phyloP scores from a whole-genome alignment of 2,113 vertebrate species.

The Myrmecophaga tridactyla region DNA sequence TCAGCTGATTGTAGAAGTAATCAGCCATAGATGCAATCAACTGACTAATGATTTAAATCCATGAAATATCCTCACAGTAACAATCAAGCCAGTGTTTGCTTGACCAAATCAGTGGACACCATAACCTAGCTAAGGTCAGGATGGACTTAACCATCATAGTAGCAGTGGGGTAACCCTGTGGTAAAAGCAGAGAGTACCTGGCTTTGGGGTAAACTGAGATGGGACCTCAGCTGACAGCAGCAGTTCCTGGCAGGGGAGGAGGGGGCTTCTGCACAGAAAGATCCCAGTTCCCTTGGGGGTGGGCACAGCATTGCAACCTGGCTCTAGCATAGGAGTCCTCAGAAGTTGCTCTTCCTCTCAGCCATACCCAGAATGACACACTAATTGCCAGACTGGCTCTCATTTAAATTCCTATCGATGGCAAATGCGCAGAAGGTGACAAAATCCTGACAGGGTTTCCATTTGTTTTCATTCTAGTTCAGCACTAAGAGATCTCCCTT shows the following conservation, averaged over 20 bases:
- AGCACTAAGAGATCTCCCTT: constrained; percentile 41
- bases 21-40: too few relatives aligned
- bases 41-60: too few relatives aligned
- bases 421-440: constrained; percentile 18
- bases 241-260: background rate
- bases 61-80: too few relatives aligned
- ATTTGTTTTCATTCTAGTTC: constrained; percentile 22
- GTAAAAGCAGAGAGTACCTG: background rate
- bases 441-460: background rate
- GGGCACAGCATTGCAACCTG: background rate
- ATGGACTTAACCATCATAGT: too few relatives aligned
- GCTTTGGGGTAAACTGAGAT: background rate
- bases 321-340: background rate
- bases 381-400: background rate
- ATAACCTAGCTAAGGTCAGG: too few relatives aligned
- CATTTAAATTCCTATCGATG: constrained; percentile 52
- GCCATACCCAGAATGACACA: background rate
- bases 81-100: too few relatives aligned
- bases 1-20: too few relatives aligned
- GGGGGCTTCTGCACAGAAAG: background rate
- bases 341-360: background rate
- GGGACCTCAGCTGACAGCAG: background rate
- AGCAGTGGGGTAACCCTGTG: background rate
- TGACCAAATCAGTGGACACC: too few relatives aligned
- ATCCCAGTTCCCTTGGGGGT: background rate